Conservation (phyloP, 2,888 invertebrate genomes). For the Achlya flavicornis region DNA sequence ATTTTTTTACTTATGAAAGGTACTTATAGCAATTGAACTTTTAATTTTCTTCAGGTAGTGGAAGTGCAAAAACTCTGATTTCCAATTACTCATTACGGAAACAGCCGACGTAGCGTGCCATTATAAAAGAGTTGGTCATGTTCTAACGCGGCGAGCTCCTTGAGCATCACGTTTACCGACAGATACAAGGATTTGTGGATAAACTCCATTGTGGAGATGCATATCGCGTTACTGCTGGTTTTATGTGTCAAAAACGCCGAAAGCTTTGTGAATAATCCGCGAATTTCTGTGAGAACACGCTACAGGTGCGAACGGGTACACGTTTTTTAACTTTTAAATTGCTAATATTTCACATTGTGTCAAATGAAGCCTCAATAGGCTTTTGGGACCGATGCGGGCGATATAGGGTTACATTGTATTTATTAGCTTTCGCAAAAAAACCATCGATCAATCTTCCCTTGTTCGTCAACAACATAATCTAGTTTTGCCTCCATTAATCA, state of each 20-base stretch:
- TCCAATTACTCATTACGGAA: not conserved
- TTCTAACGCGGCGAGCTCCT: slow-evolving; percentile 24
- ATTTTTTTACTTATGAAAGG: too few relatives aligned
- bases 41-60: not conserved
- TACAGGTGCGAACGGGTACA: slow-evolving; percentile 77
- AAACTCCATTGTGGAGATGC: slow-evolving; percentile 52
- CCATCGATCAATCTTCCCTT: slow-evolving; percentile 48
- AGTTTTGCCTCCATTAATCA: slow-evolving; percentile 75
- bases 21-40: too few relatives aligned
- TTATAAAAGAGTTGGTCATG: slow-evolving; percentile 10
- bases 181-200: slow-evolving; percentile 49
- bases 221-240: slow-evolving; percentile 65
- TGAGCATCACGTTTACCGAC: slow-evolving; percentile 14
- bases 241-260: slow-evolving; percentile 68
- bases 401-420: slow-evolving; percentile 49
- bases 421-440: slow-evolving; percentile 43
- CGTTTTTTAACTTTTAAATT: slow-evolving; percentile 35
- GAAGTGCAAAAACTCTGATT: not conserved
- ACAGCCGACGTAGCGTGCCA: not conserved
- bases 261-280: slow-evolving; percentile 36
- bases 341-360: slow-evolving; percentile 56
- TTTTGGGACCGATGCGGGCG: slow-evolving; percentile 54
- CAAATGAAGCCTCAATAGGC: slow-evolving; percentile 44
- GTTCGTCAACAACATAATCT: slow-evolving; percentile 75
- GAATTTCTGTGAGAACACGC: slow-evolving; percentile 47